Evolutionary conservation across 2,113 vertebrate species (phyloP), one percentile per base, ranked within the genome.

Genomic region (Chloropsis hardwickii): DNA sequence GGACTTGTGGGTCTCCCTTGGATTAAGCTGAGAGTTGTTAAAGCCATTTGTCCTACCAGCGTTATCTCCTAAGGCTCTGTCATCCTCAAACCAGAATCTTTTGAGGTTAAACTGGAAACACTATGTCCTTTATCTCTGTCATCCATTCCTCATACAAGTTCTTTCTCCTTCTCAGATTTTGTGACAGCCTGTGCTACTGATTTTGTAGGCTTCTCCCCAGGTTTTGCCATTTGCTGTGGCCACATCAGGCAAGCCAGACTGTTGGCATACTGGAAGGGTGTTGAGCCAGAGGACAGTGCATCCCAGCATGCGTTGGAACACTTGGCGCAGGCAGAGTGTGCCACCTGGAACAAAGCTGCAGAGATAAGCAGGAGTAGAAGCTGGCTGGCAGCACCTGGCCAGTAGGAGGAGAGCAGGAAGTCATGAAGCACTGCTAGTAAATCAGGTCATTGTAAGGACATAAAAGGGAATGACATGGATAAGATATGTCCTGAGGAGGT

Each of bases 301-400:
- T n/a, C 45, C 21, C 54, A 31, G 64, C 8, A 0, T 0, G 4
- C 0, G 1, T 6, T 27, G 35, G 66, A 71, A 48, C 0, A 4
- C 53, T 67, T 2, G 3, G 44, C 0, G 0, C 37, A 64, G 37
- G 62, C 64, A 53, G 47, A 71, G 11, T 1, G 1, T 18, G 54
- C 27, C 0, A 4, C 57, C 61, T 39, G 70, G 70, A 39, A 50
- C 0, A 1, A 86, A 78, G 86, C 47, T 0, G 0, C 76, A 47
- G 60, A 81, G 83, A 89, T 47, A 70, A 66, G 39, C 50, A 29
- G 4, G 0, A 1, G 3, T 42, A 35, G 86, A 77, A 86, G 76
- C 31, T 27, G 44, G 21, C 70, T 82, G 57, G 86, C 58, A 86
- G 45, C 62, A 64, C 57, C 21, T 14, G 1, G 24, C 21, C 0